Base-by-base conservation (phyloP, 2,113 vertebrate genomes). In the Sakesphorus luctuosus region DNA sequence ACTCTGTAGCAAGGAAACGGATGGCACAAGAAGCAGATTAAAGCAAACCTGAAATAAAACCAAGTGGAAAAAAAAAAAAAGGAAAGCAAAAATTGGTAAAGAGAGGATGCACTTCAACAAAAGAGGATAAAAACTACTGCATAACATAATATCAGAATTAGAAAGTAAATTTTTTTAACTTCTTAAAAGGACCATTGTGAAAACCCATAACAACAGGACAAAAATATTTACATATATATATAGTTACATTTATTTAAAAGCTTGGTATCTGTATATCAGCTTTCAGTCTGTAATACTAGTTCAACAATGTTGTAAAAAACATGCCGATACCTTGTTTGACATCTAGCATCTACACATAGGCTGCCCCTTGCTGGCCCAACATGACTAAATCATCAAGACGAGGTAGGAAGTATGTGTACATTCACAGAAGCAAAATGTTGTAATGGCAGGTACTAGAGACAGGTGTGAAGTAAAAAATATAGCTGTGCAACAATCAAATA, bases 171-270 rank as follows among this genome's bases (percentile, higher is more conserved):
- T 28, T 62, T 65, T 35, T 14, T 3, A 43, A 5, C 13, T 35
- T 46, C 35, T 71, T 55, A 11, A 18, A 72, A 72, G 13, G 12
- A 58, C 11, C 26, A 20, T 10, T 50, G 17, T 46, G 24, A 88
- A 78, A 76, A 55, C 21, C 18, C 0, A 0, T 29, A 58, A 75
- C 10, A 16, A 83, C 2, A 28, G 11, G 9, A 67, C 12, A 84
- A 61, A 93, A 53, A 49, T 2, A 49, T 40, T 49, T 2, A n/a
- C 7, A 40, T 11, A 6, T 33, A 38, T 21, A 56, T 33, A 40
- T 11, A 6, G 20, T 15, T 62, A 19, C 6, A 29, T 50, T 58
- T 82, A 24, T 62, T 71, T 67, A 55, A 79, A 71, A 36, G 16
- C 12, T 67, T 72, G 15, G 18, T 19, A 74, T 23, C 20, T 56